phyloP scores from a whole-genome alignment of 2,888 invertebrate species.

The Dilophus febrilis region DNA sequence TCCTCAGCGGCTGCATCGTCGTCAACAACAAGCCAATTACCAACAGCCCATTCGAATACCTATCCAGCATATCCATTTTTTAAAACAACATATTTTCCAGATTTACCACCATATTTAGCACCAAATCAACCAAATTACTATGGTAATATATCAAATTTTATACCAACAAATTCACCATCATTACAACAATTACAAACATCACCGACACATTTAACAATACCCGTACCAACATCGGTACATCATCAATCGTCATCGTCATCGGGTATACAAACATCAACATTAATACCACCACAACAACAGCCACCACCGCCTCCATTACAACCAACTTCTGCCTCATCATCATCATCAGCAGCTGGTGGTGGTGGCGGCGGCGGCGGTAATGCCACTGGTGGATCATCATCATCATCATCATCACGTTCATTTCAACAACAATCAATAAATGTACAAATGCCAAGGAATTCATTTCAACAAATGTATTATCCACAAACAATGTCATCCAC shows the following conservation, averaged over 20 bases:
- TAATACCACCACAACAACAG: slow-evolving; percentile 14
- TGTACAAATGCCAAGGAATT: not conserved
- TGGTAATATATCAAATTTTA: not conserved
- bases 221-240: slow-evolving; percentile 15
- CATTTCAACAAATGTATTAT: not conserved
- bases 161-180: not conserved
- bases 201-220: slow-evolving; percentile 6
- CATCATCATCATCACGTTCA: slow-evolving; percentile 15
- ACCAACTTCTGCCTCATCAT: slow-evolving; percentile 17
- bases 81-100: not conserved
- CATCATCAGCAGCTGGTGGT: slow-evolving; percentile 18
- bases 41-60: not conserved
- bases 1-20: not conserved
- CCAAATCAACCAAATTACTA: not conserved
- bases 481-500: not conserved
- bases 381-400: slow-evolving; percentile 17
- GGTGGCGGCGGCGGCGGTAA: no score
- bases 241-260: slow-evolving; percentile 1
- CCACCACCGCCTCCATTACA: slow-evolving; percentile 17
- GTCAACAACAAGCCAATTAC: no score
- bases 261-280: slow-evolving; percentile 18
- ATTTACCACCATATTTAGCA: not conserved
- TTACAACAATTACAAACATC: slow-evolving; percentile 3
- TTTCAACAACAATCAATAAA: not conserved
- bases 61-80: not conserved